Evolutionary conservation across 2,113 vertebrate genomes (phyloP), one percentile per base, ranked within the genome.

Genomic region (Bubalus kerabau): DNA sequence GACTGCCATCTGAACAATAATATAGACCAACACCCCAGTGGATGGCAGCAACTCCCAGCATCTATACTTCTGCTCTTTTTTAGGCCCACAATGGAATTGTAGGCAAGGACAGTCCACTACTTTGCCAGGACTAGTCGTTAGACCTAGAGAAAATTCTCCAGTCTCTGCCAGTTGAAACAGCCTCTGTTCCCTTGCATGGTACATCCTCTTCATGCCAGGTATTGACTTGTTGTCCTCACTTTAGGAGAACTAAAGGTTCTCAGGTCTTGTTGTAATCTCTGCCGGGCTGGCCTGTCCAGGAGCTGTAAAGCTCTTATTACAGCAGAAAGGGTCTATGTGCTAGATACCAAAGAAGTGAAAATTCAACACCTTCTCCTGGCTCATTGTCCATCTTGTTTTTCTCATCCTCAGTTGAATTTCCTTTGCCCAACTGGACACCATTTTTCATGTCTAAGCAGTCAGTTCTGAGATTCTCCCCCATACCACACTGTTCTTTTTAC

Each of bases 101-200:
- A 40, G 28, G 87, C 13, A 80, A 67, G 62, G 13, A 17, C 14
- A 1, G 24, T 36, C 4, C 11, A 40, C n/a, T 84, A 4, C 14
- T 83, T 81, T 88, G 24, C 11, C 21, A 60, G 81, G 15, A 48
- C 40, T 54, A 13, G 57, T 80, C 32, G 0, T 74, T 23, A 26
- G 52, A 24, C 3, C 23, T 1, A 24, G 57, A 74, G 3, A 67
- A 2, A 67, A 23, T 28, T 11, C 2, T 40, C 2, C 14, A 2
- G 3, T 11, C 1, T 60, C n/a, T 30, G 6, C 15, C 5, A 17
- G 23, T 9, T 81, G 21, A 85, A 52, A 10, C 16, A 10, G 13
- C 16, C 11, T 30, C 40, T 67, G 0, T 30, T 52, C 28, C 12
- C 40, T 62, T 57, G 46, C 30, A 5, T 32, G n/a, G 10, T 10